Evolutionary conservation across 2,113 vertebrate genomes (phyloP).

Genomic region (Leptobrachium leishanense): DNA sequence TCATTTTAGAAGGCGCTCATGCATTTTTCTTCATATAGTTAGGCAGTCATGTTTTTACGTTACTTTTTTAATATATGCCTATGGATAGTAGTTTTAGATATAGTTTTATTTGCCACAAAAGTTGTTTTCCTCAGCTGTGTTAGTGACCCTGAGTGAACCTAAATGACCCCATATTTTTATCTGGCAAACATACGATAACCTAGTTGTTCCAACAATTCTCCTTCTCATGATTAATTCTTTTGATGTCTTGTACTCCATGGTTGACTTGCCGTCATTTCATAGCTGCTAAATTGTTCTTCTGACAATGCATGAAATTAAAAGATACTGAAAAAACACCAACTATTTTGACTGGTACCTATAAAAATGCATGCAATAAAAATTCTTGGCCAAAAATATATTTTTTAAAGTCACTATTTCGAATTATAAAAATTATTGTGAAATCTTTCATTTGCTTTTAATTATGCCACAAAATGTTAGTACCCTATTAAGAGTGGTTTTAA

Average conservation of each 20-base stretch:
- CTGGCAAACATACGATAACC: constrained; percentile 17
- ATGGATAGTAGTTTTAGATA: too few relatives aligned
- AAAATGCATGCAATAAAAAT: constrained; percentile 10
- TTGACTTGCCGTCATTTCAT: constrained; percentile 19
- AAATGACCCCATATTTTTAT: constrained; percentile 4
- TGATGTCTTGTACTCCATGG: constrained; percentile 13
- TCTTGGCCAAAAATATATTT: constrained; percentile 1
- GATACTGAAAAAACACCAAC: constrained; percentile 21
- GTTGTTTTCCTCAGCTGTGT: too few relatives aligned
- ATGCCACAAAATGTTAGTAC: neutral
- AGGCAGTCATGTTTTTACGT: too few relatives aligned
- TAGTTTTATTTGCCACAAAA: too few relatives aligned
- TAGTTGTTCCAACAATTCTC: constrained; percentile 2
- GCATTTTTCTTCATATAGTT: too few relatives aligned
- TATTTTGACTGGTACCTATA: constrained; percentile 33
- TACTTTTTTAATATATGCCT: too few relatives aligned
- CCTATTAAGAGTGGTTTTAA: neutral
- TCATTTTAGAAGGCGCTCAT: too few relatives aligned
- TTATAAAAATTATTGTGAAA: constrained; percentile 26
- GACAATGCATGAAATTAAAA: constrained; percentile 26
- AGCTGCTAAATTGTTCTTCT: constrained; percentile 26
- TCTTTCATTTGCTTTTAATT: constrained; percentile 22
- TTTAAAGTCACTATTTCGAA: too few relatives aligned
- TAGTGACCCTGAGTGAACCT: neutral
- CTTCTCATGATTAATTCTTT: constrained; percentile 1